Base-by-base conservation (phyloP, 2,888 invertebrate species). In the Ophioninae sp. region DNA sequence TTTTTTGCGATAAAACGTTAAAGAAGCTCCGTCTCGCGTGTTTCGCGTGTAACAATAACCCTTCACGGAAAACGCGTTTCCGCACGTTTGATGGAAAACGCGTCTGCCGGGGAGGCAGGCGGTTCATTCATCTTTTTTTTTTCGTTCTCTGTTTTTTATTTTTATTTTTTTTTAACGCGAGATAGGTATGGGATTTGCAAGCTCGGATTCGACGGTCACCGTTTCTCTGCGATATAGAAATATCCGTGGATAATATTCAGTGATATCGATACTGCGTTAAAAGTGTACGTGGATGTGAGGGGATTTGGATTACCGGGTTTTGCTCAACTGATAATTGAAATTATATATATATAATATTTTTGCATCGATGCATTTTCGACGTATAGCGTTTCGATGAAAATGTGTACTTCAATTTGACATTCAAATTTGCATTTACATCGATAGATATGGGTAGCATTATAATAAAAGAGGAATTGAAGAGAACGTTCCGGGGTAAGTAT, bases 1-100 rank as follows among this genome's bases (percentile, higher is more conserved):
- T 41, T 59, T 69, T 72, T 39, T 61, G 39, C 23, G 20, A 64
- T 82, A 73, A 77, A 73, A 68, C 56, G 67, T 56, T 30, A 23
- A 51, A n/a, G 23, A 44, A 67, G 59, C 67, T n/a, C 37, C 39
- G 37, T 73, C 44, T 44, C 13, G 56, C 58, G 41, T 39, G 9
- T 65, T 79, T 30, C 58, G 37, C 58, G 23, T 58, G 71, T 72
- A 65, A 79, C 51, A 23, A 58, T 39, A 51, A 51, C 51, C 58
- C 39, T 37, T 58, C 30, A 59, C 58, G 30, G 20, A 30, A 58
- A 30, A 37, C 22, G 23, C 68, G 41, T 39, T 71, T 58, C 39
- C 10, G 20, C n/a, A 2, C 20, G 13, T 20, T 58, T 30, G 30
- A 51, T 69, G 69, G 30, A 7, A 51, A 23, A 51, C 51, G 13